Conservation (phyloP, 2,888 invertebrate species). For the Aphodius sticticus region DNA sequence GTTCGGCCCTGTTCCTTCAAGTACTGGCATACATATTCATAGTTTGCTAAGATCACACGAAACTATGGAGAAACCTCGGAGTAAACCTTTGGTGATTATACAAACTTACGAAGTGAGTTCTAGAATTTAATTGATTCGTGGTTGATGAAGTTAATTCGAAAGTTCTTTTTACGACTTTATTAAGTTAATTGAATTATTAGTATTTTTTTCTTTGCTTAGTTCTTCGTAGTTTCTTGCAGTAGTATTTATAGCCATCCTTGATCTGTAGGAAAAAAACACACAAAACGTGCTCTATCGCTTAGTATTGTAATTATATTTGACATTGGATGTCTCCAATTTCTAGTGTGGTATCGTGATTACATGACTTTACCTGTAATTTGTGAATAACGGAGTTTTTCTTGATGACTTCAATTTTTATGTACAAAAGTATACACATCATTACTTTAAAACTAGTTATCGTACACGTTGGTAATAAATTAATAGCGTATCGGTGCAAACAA, state of each 20-base stretch:
- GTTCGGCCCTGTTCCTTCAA: neutral
- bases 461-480: neutral
- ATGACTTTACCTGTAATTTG: neutral
- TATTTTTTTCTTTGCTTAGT: neutral
- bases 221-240: neutral
- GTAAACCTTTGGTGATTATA: slow-evolving; percentile 65
- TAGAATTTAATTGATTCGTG: neutral
- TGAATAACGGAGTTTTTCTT: neutral
- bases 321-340: neutral
- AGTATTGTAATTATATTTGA: neutral
- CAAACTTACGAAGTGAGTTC: slow-evolving; percentile 68
- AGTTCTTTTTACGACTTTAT: too few relatives aligned
- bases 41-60: neutral
- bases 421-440: neutral
- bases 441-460: neutral
- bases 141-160: neutral
- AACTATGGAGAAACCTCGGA: neutral
- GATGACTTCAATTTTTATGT: neutral
- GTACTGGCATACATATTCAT: neutral
- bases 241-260: neutral
- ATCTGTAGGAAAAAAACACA: neutral
- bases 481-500: neutral
- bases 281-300: neutral
- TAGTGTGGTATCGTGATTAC: neutral
- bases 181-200: neutral